Conservation (phyloP, 2,888 invertebrate species). For the Athetis lepigone region DNA sequence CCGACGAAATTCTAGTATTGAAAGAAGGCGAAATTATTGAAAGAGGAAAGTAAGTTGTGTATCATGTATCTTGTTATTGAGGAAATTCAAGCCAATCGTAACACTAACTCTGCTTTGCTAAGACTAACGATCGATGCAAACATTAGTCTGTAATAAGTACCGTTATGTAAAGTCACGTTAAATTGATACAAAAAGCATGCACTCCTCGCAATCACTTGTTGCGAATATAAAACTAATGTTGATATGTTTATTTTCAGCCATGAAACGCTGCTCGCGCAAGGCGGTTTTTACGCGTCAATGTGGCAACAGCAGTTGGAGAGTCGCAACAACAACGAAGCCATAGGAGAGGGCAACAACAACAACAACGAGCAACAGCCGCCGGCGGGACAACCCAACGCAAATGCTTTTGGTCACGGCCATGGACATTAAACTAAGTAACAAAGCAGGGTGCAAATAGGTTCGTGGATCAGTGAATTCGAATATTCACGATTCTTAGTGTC, state of each 20-base stretch:
- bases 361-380: constrained; percentile 49
- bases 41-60: constrained; percentile 92
- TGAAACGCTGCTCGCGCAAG: constrained; percentile 92
- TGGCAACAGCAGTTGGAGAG: constrained; percentile 97
- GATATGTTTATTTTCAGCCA: constrained; percentile 91
- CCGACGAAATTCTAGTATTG: constrained; percentile 98
- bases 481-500: constrained; percentile 59
- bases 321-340: constrained; percentile 68
- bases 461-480: constrained; percentile 65
- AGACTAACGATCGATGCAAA: too few species aligned
- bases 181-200: too few species aligned
- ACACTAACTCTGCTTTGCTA: too few species aligned
- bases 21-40: constrained; percentile 98
- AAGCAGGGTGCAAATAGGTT: constrained; percentile 66
- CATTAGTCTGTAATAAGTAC: too few species aligned
- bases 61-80: not conserved
- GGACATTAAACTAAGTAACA: constrained; percentile 51
- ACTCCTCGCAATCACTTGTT: too few species aligned
- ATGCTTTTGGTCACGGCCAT: constrained; percentile 67
- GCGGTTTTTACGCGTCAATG: constrained; percentile 96
- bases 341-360: constrained; percentile 63
- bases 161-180: too few species aligned
- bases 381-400: constrained; percentile 58
- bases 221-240: too few species aligned
- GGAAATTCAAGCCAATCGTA: too few species aligned